Base-by-base conservation (phyloP, 2,888 invertebrate species). In the Omphaloscelis lunosa region DNA sequence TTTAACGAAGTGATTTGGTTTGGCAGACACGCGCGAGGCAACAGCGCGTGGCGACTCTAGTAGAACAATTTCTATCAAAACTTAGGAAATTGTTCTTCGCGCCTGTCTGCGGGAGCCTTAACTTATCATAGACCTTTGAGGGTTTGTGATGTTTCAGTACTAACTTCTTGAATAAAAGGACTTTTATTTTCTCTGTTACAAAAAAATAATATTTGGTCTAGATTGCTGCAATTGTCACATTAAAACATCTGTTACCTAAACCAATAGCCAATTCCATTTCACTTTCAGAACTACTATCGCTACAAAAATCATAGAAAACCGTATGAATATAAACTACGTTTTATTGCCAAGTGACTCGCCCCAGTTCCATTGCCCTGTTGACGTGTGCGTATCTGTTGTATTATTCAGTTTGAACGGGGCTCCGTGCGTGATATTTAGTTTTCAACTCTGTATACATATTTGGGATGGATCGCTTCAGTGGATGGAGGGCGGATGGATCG, bases 261-360 rank as follows among this genome's bases (percentile, higher is more conserved):
- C 79, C 27, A 23, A 61, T 61, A 17, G 23, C 48, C 27, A 11
- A 48, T 72, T 66, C 34, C 41, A 45, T 66, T 79, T 85, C 73
- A 85, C 27, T 80, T 61, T 51, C 59, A 80, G 53, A 77, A 61
- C 41, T 61, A n/a, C 34, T 27, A n/a, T n/a, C 29, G n/a, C 61
- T 15, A 27, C 66, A 72, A 72, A 77, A 72, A 86, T 86, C 83
- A 77, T 51, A 83, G 51, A 62, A 65, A 63, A 63, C 20, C 71
- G 48, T 68, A 79, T 84, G 85, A 87, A 83, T 86, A 84, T 87
- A 84, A 84, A 86, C 68, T 84, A 84, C 8, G 69, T 84, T 79
- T 86, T 74, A 86, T 69, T 84, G 80, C 84, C 84, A 59, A 84
- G 83, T 74, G 85, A 65, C 87, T 80, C 58, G 87, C 45, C 56